A percentile compares a stretch with the other conserved stretches of the same genome.
Evolutionary conservation across 1,140 invertebrate genomes (phyloP).

Genomic region (Drosophila teissieri): DNA sequence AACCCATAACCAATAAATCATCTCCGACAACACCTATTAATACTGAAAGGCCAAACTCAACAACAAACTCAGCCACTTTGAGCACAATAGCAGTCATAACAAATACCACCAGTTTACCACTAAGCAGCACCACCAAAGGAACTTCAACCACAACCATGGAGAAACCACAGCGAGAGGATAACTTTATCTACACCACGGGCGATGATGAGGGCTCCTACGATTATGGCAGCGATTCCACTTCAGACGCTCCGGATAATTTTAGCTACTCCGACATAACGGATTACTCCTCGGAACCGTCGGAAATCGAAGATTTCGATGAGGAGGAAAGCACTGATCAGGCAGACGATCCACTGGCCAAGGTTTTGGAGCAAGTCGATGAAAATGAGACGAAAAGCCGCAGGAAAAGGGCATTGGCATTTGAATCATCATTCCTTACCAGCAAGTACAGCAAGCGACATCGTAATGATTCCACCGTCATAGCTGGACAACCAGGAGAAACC

Average conservation of each 20-base stretch:
- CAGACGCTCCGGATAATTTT: conserved; percentile 58
- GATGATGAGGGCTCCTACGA: conserved; percentile 47
- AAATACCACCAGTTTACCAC: background rate
- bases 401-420: conserved; percentile 23
- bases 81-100: background rate
- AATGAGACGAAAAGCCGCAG: conserved; percentile 4
- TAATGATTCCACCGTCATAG: conserved; percentile 11
- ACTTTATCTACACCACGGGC: conserved; percentile 23
- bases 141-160: conserved; percentile 26
- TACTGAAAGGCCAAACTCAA: background rate
- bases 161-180: conserved; percentile 13
- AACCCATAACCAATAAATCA: background rate
- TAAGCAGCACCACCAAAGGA: conserved; percentile 7
- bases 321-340: conserved; percentile 44
- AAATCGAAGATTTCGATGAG: conserved; percentile 14
- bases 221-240: conserved; percentile 66
- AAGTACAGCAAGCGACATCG: conserved; percentile 66
- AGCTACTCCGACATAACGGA: conserved; percentile 71
- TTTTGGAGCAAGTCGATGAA: conserved; percentile 55
- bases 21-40: background rate
- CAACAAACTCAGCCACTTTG: conserved; percentile 5
- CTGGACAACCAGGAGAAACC: conserved; percentile 3
- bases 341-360: conserved; percentile 57
- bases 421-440: conserved; percentile 38
- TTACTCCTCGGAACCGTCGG: conserved; percentile 61